Percentiles rank a stretch among this genome's conserved stretches.
Conservation (phyloP, 2,113 vertebrate species). For the Saguinus imperator region DNA sequence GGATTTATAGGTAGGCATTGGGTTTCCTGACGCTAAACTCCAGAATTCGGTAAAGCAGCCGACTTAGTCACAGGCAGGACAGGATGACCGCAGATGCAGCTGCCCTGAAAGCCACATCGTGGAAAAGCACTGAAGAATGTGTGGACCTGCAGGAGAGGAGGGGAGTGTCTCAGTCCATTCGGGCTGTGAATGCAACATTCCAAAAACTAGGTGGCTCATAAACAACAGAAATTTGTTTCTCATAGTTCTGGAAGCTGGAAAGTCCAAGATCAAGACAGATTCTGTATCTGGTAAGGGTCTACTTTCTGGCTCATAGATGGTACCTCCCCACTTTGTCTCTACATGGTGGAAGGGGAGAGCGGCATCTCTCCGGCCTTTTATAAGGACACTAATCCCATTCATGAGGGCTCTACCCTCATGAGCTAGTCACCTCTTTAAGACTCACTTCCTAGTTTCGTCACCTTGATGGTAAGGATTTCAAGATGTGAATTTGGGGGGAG, state of each 20-base stretch:
- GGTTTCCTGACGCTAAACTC: background rate
- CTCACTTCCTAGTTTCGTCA: background rate
- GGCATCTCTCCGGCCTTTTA: background rate
- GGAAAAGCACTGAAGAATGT: background rate
- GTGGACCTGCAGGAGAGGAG: accelerated
- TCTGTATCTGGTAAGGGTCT: background rate
- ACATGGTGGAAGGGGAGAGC: background rate
- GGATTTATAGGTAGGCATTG: background rate
- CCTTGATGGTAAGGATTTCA: background rate
- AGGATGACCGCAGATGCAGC: background rate
- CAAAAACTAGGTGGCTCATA: background rate
- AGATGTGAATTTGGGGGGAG: background rate
- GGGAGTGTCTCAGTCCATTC: background rate
- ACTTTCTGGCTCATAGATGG: background rate
- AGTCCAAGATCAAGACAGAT: background rate
- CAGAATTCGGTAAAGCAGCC: background rate
- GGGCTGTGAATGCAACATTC: background rate
- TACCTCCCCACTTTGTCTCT: background rate
- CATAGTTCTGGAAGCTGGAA: background rate
- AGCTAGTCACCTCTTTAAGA: background rate
- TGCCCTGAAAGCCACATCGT: background rate
- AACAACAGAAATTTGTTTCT: background rate
- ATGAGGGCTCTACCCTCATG: background rate
- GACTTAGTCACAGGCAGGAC: too few relatives aligned
- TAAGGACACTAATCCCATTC: background rate